A percentile compares a stretch with the other conserved stretches of the same genome.
Evolutionary conservation across 2,113 vertebrate genomes (phyloP).

Genomic region (Thalassoma bifasciatum): DNA sequence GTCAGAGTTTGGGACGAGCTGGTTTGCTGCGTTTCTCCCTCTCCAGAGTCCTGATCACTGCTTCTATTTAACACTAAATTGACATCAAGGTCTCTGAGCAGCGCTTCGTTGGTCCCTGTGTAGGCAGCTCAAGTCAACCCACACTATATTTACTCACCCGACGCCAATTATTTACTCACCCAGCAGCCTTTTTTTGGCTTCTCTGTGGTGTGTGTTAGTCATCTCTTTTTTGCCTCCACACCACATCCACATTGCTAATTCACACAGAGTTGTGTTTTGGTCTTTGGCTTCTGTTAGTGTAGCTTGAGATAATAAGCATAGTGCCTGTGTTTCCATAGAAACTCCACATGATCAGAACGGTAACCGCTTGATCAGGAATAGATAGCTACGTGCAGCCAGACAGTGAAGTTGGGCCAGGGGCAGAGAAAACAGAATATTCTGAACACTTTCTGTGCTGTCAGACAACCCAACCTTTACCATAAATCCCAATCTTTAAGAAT

Average conservation of each 20-base stretch:
- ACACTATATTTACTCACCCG: conserved; percentile 72
- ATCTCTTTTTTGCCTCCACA: conserved; percentile 45
- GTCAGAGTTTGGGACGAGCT: conserved; percentile 43
- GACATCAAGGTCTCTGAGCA: conserved; percentile 55
- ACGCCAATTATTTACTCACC: conserved; percentile 70
- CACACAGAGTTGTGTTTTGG: conserved; percentile 54
- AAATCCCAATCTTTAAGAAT: not conserved
- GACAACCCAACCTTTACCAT: conserved; percentile 11
- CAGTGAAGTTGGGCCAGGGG: conserved; percentile 45
- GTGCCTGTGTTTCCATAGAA: conserved; percentile 82
- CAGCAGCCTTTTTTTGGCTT: conserved; percentile 54
- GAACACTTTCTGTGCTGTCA: conserved; percentile 10
- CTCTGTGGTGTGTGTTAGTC: conserved; percentile 68
- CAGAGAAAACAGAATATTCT: conserved; percentile 18
- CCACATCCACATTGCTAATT: conserved; percentile 54
- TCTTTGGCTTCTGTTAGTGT: conserved; percentile 61
- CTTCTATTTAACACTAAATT: conserved; percentile 52
- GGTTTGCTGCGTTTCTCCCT: conserved; percentile 25
- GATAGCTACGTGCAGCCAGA: conserved; percentile 41
- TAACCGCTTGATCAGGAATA: conserved; percentile 69
- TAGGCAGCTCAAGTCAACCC: conserved; percentile 46
- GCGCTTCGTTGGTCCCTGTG: conserved; percentile 41
- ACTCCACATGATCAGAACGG: conserved; percentile 75
- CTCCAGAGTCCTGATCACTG: conserved; percentile 38
- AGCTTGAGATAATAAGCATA: conserved; percentile 76